phyloP scores from a whole-genome alignment of 53 echinoderm and acorn worm genomes.

The Actinopyga echinites region DNA sequence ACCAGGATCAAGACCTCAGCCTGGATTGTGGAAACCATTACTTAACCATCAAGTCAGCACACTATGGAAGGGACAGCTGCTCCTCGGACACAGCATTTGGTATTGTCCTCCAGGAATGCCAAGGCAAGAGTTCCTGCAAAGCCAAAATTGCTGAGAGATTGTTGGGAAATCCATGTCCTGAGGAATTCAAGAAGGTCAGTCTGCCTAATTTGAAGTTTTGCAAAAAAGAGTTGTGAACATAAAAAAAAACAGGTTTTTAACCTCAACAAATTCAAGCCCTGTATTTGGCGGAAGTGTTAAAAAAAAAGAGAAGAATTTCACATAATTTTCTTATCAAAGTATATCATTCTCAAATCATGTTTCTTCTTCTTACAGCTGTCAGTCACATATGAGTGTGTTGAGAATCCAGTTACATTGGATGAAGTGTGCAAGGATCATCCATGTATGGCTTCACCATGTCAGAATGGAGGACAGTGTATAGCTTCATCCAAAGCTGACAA shows the following conservation, averaged over 20 bases:
- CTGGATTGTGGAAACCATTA: conserved; percentile 12
- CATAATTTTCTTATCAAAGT: no score
- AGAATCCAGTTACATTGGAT: background rate
- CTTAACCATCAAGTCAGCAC: background rate
- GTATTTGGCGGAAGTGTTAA: no score
- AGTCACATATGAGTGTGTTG: background rate
- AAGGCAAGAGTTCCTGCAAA: conserved; percentile 30
- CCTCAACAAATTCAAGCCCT: no score
- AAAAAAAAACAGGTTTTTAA: no score
- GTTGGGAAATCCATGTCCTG: conserved; percentile 32
- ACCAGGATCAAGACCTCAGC: background rate
- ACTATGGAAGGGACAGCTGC: conserved; percentile 31
- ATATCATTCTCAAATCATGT: no score
- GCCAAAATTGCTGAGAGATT: background rate
- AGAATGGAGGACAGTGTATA: conserved; percentile 44
- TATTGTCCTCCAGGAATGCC: conserved; percentile 4
- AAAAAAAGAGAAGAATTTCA: no score
- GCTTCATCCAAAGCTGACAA: background rate
- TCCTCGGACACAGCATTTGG: conserved; percentile 13
- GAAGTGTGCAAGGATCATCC: background rate
- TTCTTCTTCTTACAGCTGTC: background rate
- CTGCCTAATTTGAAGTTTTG: no score
- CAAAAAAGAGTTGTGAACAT: no score
- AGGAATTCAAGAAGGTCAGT: conserved; percentile 19
- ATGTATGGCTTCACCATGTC: conserved; percentile 5